Percentiles rank a stretch among this genome's conserved stretches.
Conservation (phyloP, 2,113 vertebrate genomes). For the Argyrosomus japonicus region DNA sequence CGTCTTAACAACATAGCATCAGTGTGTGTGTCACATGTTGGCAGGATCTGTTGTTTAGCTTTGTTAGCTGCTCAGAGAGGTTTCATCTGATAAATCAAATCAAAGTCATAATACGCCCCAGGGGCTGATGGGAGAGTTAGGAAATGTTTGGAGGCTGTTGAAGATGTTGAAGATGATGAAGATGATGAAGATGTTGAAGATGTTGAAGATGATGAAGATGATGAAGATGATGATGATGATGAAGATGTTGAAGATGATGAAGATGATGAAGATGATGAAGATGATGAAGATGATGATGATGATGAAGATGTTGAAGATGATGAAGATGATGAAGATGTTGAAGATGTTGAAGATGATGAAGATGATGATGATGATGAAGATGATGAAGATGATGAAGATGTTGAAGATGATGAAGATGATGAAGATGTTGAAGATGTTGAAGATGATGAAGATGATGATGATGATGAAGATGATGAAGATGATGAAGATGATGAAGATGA, state of each 20-base stretch:
- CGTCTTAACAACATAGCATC: conserved; percentile 32
- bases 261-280: background rate
- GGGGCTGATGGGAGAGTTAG: conserved; percentile 24
- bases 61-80: conserved; percentile 13
- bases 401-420: too few species aligned
- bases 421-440: too few species aligned
- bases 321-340: conserved; percentile 4
- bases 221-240: too few species aligned
- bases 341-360: too few species aligned
- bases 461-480: background rate
- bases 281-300: background rate
- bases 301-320: background rate
- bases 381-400: background rate
- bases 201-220: too few species aligned
- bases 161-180: background rate
- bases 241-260: too few species aligned
- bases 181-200: too few species aligned
- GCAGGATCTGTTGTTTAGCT: conserved; percentile 48
- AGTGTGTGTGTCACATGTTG: conserved; percentile 34
- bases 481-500: background rate
- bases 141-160: conserved; percentile 1
- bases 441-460: too few species aligned
- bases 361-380: background rate
- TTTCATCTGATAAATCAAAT: conserved; percentile 44
- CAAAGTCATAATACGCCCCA: conserved; percentile 38